A percentile compares a stretch with the other conserved stretches of the same genome.
phyloP scores from a whole-genome alignment of 2,888 invertebrate genomes.

The Cabera pusaria region DNA sequence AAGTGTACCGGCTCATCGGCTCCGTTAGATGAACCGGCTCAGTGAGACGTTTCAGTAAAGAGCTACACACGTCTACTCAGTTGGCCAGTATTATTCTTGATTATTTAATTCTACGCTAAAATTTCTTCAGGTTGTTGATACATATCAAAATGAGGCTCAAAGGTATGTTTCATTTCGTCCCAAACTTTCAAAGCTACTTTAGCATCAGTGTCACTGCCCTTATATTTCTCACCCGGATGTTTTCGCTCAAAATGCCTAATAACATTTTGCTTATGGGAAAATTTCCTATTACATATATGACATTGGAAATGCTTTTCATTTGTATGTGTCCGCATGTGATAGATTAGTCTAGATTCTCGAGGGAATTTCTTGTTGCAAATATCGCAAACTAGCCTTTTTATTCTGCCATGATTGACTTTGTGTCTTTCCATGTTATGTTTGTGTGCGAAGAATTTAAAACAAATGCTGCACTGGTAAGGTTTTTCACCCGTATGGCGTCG shows the following conservation, averaged over 20 bases:
- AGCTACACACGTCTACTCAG: too few relatives aligned
- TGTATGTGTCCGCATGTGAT: constrained; percentile 60
- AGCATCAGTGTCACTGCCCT: constrained; percentile 54
- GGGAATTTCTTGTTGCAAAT: constrained; percentile 62
- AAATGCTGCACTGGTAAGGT: constrained; percentile 31
- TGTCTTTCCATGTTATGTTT: constrained; percentile 66
- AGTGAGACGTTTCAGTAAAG: too few relatives aligned
- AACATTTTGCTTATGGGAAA: constrained; percentile 64
- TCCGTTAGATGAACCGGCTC: too few relatives aligned
- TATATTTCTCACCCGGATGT: constrained; percentile 54
- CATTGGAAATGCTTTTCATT: constrained; percentile 59
- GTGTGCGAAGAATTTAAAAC: constrained; percentile 48
- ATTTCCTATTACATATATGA: constrained; percentile 51
- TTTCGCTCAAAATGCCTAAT: constrained; percentile 58
- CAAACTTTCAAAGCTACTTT: constrained; percentile 53
- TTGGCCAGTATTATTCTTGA: too few relatives aligned
- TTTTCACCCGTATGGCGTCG: constrained; percentile 41
- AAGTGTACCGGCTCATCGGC: too few relatives aligned
- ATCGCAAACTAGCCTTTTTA: constrained; percentile 55
- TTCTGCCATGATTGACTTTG: constrained; percentile 46
- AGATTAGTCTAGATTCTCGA: constrained; percentile 55
- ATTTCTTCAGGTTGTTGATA: constrained; percentile 35
- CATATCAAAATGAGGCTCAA: constrained; percentile 25
- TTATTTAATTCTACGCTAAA: constrained; percentile 19
- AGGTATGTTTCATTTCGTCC: constrained; percentile 45